Evolutionary conservation across 2,797 vertebrate genomes (phyloP).

Genomic region (Fundulus diaphanus): DNA sequence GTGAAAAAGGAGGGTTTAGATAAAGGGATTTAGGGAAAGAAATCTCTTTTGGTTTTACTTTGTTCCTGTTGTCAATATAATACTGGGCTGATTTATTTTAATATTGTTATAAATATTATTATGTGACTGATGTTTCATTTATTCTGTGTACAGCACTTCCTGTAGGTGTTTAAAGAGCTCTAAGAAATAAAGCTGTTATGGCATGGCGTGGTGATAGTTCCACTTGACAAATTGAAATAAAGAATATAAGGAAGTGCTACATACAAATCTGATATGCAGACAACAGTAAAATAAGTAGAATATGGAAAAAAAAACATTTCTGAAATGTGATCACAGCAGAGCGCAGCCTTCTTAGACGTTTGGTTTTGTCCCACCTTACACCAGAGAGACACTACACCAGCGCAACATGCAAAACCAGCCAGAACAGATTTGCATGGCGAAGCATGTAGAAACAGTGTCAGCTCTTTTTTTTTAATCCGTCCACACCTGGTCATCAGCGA

Average conservation of each 20-base stretch:
- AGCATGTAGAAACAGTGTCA: no score
- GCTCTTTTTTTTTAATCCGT: no score
- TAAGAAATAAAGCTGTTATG: no score
- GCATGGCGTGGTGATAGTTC: no score
- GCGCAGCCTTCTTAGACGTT: not conserved
- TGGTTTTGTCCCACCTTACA: not conserved
- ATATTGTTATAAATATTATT: no score
- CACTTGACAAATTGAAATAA: not conserved
- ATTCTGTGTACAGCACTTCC: no score
- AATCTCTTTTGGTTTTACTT: not conserved
- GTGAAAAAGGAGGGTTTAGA: slow-evolving; percentile 29
- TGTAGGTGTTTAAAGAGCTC: no score
- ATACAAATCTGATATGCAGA: not conserved
- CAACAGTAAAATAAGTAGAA: no score
- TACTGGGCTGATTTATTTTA: no score
- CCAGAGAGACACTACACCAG: not conserved
- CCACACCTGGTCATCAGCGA: no score
- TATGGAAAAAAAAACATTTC: not conserved
- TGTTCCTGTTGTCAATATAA: not conserved
- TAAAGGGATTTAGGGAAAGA: not conserved
- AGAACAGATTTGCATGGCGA: not conserved
- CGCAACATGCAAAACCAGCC: not conserved
- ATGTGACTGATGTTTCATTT: no score
- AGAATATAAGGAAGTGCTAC: not conserved
- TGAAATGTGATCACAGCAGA: not conserved